A percentile compares a stretch with the other conserved stretches of the same genome.
These are phyloP conservation scores for Ennomos fuscantarius DNA, from an alignment of 2,888 invertebrate genomes.

Conservation along the genomic window DNA sequence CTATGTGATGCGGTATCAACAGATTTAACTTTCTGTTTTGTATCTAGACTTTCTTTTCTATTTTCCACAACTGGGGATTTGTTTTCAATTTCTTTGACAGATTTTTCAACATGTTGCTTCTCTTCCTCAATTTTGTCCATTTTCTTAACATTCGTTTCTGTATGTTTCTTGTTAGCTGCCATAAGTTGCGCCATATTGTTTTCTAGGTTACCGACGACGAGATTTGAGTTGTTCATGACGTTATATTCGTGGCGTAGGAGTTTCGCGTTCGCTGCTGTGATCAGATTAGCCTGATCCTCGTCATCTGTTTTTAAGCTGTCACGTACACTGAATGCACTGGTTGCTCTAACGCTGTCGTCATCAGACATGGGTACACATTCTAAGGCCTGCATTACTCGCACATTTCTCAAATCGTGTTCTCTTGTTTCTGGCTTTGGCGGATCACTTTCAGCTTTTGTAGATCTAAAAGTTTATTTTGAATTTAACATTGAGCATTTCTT, in stretches of 20 bases:
- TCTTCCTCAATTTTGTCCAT: slow-evolving; percentile 80
- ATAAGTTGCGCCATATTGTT: slow-evolving; percentile 80
- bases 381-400: slow-evolving; percentile 69
- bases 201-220: slow-evolving; percentile 79
- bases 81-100: slow-evolving; percentile 37
- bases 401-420: slow-evolving; percentile 73
- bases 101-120: slow-evolving; percentile 58
- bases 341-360: slow-evolving; percentile 80
- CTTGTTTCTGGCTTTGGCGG: slow-evolving; percentile 59
- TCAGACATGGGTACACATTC: slow-evolving; percentile 80
- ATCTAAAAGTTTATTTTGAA: slow-evolving; percentile 41
- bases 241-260: slow-evolving; percentile 77
- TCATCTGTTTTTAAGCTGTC: slow-evolving; percentile 82
- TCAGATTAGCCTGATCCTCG: slow-evolving; percentile 77
- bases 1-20: slow-evolving; percentile 78
- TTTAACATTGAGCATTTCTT: neutral
- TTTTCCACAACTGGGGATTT: slow-evolving; percentile 39
- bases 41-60: slow-evolving; percentile 49
- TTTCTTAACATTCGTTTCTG: slow-evolving; percentile 59
- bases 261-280: slow-evolving; percentile 77
- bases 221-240: slow-evolving; percentile 78
- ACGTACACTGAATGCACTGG: slow-evolving; percentile 78
- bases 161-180: slow-evolving; percentile 68
- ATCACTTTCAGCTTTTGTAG: slow-evolving; percentile 57
- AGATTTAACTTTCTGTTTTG: slow-evolving; percentile 65